Evolutionary conservation across 2,797 vertebrate genomes (phyloP), one percentile per base, ranked within the genome.

Genomic region (Tragopan temminckii): DNA sequence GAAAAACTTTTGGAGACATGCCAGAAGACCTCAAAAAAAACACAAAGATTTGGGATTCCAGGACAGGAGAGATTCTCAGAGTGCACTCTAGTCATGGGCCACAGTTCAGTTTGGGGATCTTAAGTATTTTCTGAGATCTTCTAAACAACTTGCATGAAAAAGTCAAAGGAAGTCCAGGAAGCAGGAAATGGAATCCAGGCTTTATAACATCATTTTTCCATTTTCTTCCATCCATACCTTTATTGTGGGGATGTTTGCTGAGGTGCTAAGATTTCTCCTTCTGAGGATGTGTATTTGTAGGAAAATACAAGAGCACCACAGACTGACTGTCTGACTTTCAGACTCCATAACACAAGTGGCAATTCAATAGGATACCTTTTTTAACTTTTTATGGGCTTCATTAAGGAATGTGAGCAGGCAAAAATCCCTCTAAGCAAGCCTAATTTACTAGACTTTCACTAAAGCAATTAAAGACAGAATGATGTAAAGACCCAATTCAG

Each of bases 371-470:
- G 79, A 87, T 93, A 87, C 16, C 12, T 46, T 95, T 93, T 90
- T 81, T 58, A 61, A 64, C 38, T 63, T 92, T 90, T 77, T 80
- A 83, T 91, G 76, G 69, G 80, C 94, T 96, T 93, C 69, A 89
- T 94, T 93, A 89, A 92, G 91, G 85, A 89, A 53, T 42, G 88
- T 7, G 53, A 96, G 87, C 61, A 85, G 81, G 64, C 89, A 82
- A 92, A 93, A 85, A 88, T 82, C 83, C 58, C 85, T 89, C 69
- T 78, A 89, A 92, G 81, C 87, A 92, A 80, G 45, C 10, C 58
- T 95, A 75, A 95, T 95, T 96, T 95, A 35, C 66, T 87, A 90
- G 79, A 87, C 69, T 93, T 92, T 92, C 85, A 78, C 94, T 94
- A 94, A 85, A 89, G 46, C 89, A 95, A 93, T 95, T 96, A 96